Conservation (phyloP, 35 echinoderm and acorn worm species). For the Amphiura filiformis region DNA sequence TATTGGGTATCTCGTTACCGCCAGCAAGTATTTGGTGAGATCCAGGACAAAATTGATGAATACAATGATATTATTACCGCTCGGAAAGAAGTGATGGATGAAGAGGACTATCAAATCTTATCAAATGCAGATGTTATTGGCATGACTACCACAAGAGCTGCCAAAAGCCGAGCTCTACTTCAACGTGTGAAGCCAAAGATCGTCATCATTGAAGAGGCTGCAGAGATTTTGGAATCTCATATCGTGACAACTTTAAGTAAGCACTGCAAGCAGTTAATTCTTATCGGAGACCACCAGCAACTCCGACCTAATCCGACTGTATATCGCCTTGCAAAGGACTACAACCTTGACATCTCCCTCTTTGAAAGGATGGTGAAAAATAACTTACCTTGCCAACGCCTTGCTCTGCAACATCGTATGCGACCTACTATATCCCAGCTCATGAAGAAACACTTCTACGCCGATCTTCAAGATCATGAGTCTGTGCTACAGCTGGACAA, state of each 20-base stretch:
- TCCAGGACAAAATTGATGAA: background rate
- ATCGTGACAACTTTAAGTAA: constrained; percentile 67
- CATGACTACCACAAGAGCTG: constrained; percentile 87
- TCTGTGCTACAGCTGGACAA: constrained; percentile 28
- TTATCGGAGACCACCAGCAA: constrained; percentile 89
- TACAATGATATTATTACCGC: constrained; percentile 19
- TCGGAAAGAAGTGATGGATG: constrained; percentile 53
- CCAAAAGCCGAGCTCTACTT: constrained; percentile 25
- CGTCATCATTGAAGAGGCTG: constrained; percentile 82
- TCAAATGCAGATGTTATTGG: constrained; percentile 60
- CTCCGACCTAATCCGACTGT: constrained; percentile 82
- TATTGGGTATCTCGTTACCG: constrained; percentile 48
- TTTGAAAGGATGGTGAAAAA: constrained; percentile 89
- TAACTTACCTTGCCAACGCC: constrained; percentile 30
- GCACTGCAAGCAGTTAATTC: constrained; percentile 62
- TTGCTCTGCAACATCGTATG: constrained; percentile 76
- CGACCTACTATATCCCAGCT: constrained; percentile 57
- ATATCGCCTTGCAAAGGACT: constrained; percentile 55
- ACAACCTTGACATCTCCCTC: constrained; percentile 59
- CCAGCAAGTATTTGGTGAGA: background rate
- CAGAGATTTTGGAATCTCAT: constrained; percentile 85
- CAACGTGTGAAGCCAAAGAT: constrained; percentile 62
- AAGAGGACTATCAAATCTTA: constrained; percentile 74
- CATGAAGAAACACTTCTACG: constrained; percentile 52
- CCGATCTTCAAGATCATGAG: constrained; percentile 37